Base-by-base conservation (phyloP, 2,113 vertebrate species). In the Rana temporaria region DNA sequence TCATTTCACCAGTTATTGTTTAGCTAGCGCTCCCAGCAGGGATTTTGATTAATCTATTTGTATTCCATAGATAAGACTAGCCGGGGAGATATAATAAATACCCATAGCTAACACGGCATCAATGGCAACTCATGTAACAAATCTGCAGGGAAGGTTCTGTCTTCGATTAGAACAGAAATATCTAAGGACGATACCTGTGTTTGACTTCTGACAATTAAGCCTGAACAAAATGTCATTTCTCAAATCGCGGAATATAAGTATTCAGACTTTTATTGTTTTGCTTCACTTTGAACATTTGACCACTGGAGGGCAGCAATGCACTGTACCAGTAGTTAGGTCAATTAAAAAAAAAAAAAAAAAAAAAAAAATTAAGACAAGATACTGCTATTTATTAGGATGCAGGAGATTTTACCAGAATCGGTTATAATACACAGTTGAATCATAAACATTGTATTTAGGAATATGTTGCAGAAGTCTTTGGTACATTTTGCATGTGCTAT, bases 251-350 rank as follows among this genome's bases (percentile, higher is more conserved):
- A 34, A 30, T 38, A 6, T 66, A 6, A 15, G 32, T 0, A 18
- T 2, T 48, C 42, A 12, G 20, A 52, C 30, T 30, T 24, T 3
- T 56, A 48, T 48, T 48, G 42, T 4, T 71, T 48, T 48, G 42
- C 1, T 71, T 11, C 24, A 24, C 30, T 18, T 62, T 38, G 22
- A 20, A 8, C 4, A 34, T 19, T 42, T 34, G 22, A 17, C 48
- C 80, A 74, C 60, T 74, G 63, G 80, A 67, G 60, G 80, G 80
- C 80, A 82, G 80, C 48, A 82, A 11, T 42, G 60, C 17, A 32
- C 70, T 59, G 17, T 66, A 38, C 18, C 19, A 30, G 42, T 2
- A 6, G 4, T 26, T 19, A 38, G 12, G 42, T 2, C 2, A 48
- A 3, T 20, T 3, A 14, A 12, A 78, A 30, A 32, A 67, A 52